Conservation (phyloP, 2,888 invertebrate genomes). For the Hyposoter didymator region DNA sequence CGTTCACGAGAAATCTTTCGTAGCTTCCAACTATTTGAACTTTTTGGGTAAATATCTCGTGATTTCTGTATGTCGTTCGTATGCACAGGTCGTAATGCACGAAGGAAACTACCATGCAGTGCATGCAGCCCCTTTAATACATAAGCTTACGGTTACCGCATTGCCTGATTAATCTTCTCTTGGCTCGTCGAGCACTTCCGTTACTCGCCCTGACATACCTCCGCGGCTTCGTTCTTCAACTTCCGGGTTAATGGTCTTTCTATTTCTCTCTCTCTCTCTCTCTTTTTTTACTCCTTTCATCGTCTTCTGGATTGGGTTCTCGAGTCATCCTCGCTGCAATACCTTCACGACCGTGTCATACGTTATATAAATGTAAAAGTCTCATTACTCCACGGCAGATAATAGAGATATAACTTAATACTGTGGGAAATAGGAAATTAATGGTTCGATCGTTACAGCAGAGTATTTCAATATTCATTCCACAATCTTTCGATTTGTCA, state of each 20-base stretch:
- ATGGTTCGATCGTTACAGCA: not conserved
- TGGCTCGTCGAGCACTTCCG: constrained; percentile 51
- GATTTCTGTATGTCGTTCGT: not conserved
- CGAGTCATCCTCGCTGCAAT: not conserved
- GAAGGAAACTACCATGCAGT: not conserved
- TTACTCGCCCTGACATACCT: constrained; percentile 18
- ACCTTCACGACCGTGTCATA: not conserved
- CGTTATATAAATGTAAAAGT: constrained; percentile 41
- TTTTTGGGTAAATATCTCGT: not conserved
- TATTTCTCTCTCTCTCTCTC: not conserved
- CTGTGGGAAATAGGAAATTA: constrained; percentile 1
- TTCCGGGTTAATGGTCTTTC: constrained; percentile 36
- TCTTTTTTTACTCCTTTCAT: not conserved
- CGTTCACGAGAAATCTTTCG: too few relatives aligned
- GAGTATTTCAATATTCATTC: not conserved
- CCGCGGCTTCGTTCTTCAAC: constrained; percentile 38
- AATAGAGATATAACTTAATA: not conserved
- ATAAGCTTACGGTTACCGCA: constrained; percentile 13
- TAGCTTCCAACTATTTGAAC: too few relatives aligned
- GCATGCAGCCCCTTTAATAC: constrained; percentile 15
- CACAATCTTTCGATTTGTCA: not conserved
- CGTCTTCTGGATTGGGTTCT: not conserved
- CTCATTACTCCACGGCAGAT: constrained; percentile 29
- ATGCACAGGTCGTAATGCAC: not conserved
- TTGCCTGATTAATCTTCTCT: constrained; percentile 56